Evolutionary conservation across 2,888 invertebrate genomes (phyloP).

Genomic region (Eupithecia pulchellata): DNA sequence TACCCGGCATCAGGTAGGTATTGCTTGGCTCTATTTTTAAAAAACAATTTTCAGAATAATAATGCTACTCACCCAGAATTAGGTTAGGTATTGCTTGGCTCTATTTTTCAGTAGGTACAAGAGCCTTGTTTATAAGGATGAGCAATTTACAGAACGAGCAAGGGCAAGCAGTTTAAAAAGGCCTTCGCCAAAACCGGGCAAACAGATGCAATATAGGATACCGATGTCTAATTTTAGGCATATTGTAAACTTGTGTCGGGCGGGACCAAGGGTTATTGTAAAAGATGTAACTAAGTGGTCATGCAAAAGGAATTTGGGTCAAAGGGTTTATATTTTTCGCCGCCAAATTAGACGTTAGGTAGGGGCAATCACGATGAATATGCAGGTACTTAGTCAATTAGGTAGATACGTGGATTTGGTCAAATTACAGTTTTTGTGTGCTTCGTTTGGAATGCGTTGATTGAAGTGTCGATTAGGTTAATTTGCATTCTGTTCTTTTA

Average conservation of each 20-base stretch:
- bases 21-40: background rate
- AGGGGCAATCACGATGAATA: background rate
- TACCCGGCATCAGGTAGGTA: background rate
- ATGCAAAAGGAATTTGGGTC: slow-evolving; percentile 1
- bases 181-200: too few relatives aligned
- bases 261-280: too few relatives aligned
- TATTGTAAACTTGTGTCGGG: too few relatives aligned
- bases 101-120: background rate
- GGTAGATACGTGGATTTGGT: background rate
- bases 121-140: background rate
- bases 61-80: background rate
- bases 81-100: background rate
- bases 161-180: too few relatives aligned
- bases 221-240: too few relatives aligned
- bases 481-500: slow-evolving; percentile 6
- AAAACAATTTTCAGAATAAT: background rate
- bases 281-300: too few relatives aligned
- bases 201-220: too few relatives aligned
- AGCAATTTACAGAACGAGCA: too few relatives aligned
- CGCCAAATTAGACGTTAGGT: background rate
- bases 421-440: slow-evolving; percentile 12
- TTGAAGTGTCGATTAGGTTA: slow-evolving; percentile 21
- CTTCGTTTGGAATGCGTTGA: slow-evolving; percentile 19
- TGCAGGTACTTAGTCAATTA: background rate
- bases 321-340: background rate